Evolutionary conservation across 1,140 invertebrate genomes (phyloP).

Genomic region (Drosophila rufa): DNA sequence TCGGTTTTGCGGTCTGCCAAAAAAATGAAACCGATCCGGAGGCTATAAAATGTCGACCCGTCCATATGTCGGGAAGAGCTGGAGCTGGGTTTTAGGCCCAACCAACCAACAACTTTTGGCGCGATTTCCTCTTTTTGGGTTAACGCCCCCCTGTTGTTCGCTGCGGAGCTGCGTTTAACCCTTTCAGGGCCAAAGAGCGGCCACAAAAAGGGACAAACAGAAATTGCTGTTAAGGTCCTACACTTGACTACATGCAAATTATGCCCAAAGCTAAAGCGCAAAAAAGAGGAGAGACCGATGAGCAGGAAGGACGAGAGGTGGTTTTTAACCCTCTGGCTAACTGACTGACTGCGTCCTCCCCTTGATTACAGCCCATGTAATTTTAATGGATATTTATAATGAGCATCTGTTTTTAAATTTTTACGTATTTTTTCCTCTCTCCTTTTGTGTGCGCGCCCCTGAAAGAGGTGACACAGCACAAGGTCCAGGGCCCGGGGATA

Average conservation of each 20-base stretch:
- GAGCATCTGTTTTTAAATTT: constrained; percentile 74
- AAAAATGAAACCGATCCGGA: constrained; percentile 67
- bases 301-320: constrained; percentile 24
- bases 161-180: constrained; percentile 50
- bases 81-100: constrained; percentile 17
- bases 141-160: constrained; percentile 41
- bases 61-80: constrained; percentile 61
- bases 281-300: constrained; percentile 26
- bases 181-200: constrained; percentile 66
- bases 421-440: constrained; percentile 40
- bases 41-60: constrained; percentile 77
- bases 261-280: constrained; percentile 56
- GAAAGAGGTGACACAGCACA: constrained; percentile 70
- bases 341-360: constrained; percentile 22
- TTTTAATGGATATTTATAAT: constrained; percentile 83
- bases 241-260: constrained; percentile 73
- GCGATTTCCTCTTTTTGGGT: constrained; percentile 58
- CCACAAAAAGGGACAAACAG: constrained; percentile 47
- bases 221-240: constrained; percentile 67
- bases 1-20: constrained; percentile 62
- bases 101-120: constrained; percentile 56
- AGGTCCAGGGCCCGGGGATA: constrained; percentile 43
- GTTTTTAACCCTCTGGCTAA: constrained; percentile 12
- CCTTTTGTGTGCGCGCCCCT: constrained; percentile 8
- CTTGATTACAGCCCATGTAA: constrained; percentile 68